Evolutionary conservation across 2,888 invertebrate species (phyloP).

Genomic region (Napeogenes inachia): DNA sequence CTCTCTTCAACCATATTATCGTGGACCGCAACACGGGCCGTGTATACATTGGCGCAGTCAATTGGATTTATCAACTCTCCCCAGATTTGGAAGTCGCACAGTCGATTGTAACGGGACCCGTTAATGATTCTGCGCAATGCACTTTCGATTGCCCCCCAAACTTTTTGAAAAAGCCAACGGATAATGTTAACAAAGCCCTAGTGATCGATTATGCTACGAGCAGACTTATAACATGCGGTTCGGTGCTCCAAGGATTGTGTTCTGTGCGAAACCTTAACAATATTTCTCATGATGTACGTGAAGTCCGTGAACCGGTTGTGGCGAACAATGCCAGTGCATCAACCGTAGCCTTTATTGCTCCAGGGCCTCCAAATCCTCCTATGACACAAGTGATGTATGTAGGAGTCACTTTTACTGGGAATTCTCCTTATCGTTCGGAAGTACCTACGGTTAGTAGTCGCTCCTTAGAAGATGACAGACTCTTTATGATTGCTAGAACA

Average conservation of each 20-base stretch:
- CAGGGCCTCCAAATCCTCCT: constrained; percentile 94
- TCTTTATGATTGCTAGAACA: constrained; percentile 93
- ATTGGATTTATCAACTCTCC: constrained; percentile 93
- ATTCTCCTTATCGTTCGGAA: constrained; percentile 94
- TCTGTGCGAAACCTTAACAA: constrained; percentile 92
- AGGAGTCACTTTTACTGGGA: constrained; percentile 94
- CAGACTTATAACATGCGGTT: constrained; percentile 93
- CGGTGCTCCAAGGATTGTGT: constrained; percentile 93
- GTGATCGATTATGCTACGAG: constrained; percentile 95
- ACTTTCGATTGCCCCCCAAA: constrained; percentile 89
- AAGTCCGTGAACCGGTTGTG: constrained; percentile 92
- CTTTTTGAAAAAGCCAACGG: constrained; percentile 85
- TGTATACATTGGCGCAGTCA: constrained; percentile 92
- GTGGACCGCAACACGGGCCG: constrained; percentile 94
- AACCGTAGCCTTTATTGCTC: constrained; percentile 97
- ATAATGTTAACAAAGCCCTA: constrained; percentile 95
- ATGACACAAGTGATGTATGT: constrained; percentile 96
- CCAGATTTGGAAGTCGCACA: constrained; percentile 89
- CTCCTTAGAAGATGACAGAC: constrained; percentile 89
- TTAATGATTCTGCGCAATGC: constrained; percentile 93
- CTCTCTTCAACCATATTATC: constrained; percentile 91
- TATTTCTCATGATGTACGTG: constrained; percentile 87
- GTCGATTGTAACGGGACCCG: constrained; percentile 89
- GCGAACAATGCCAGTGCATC: constrained; percentile 97
- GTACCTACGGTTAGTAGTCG: constrained; percentile 96